These are phyloP conservation scores for Nasonia oneida DNA, from an alignment of 2,888 invertebrate genomes.

Conservation along the genomic window DNA sequence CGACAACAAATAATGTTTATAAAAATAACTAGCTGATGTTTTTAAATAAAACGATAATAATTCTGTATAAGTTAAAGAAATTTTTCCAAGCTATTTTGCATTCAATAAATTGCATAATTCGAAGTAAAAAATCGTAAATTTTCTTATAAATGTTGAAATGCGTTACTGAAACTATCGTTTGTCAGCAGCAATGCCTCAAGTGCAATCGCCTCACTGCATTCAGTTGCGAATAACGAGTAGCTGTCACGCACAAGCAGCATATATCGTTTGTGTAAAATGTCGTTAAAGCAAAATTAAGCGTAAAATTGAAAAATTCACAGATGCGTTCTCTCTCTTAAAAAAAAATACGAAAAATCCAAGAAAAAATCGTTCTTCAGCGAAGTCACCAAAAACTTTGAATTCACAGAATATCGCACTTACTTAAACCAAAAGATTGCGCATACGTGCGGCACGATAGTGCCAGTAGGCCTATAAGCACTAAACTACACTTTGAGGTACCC, in stretches of 20 bases:
- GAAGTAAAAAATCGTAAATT: background rate
- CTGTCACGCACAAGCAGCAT: background rate
- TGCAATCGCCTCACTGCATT: background rate
- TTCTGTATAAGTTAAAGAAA: background rate
- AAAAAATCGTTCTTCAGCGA: background rate
- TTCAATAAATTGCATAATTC: no score
- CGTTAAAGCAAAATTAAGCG: background rate
- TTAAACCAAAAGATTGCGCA: constrained; percentile 33
- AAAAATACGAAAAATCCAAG: background rate
- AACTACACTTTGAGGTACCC: constrained; percentile 39
- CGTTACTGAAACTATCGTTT: background rate
- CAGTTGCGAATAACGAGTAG: background rate
- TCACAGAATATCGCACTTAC: constrained; percentile 40
- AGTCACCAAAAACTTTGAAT: constrained; percentile 18
- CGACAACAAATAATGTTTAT: no score
- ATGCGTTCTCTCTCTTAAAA: background rate
- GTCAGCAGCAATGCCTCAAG: background rate
- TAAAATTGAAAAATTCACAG: background rate
- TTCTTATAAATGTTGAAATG: background rate
- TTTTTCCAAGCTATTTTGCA: no score
- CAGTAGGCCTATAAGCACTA: constrained; percentile 43
- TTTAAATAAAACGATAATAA: background rate
- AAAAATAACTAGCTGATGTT: no score
- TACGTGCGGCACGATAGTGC: constrained; percentile 17
- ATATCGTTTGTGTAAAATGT: background rate